A percentile compares a stretch with the other conserved stretches of the same genome.
phyloP scores from a whole-genome alignment of 2,113 vertebrate genomes.

The Variabilichromis moorii region DNA sequence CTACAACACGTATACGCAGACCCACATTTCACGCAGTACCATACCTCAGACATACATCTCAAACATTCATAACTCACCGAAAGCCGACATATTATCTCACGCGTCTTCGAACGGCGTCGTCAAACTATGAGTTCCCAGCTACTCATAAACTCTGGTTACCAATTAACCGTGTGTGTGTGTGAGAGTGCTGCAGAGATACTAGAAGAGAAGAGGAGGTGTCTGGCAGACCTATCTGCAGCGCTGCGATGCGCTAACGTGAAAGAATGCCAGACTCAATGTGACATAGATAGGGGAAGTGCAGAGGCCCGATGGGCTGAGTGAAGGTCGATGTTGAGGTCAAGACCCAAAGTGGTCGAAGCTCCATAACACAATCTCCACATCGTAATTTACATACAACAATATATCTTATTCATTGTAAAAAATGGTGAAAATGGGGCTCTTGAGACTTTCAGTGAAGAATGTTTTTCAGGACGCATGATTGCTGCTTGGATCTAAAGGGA shows the following conservation, averaged over 20 bases:
- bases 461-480: not conserved
- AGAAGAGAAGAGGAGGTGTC: constrained; percentile 43
- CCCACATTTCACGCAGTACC: not conserved
- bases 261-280: constrained; percentile 73
- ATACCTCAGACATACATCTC: not conserved
- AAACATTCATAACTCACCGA: constrained; percentile 65
- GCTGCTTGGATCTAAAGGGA: not conserved
- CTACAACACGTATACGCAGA: not conserved
- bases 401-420: not conserved
- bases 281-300: constrained; percentile 74
- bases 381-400: not conserved
- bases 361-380: not conserved
- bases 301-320: constrained; percentile 41
- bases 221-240: constrained; percentile 68
- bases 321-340: constrained; percentile 71
- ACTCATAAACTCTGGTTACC: constrained; percentile 64
- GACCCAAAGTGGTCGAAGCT: constrained; percentile 28
- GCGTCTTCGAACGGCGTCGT: constrained; percentile 23
- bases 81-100: constrained; percentile 61
- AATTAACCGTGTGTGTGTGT: constrained; percentile 53
- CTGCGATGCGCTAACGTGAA: constrained; percentile 76
- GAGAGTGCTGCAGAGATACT: constrained; percentile 19
- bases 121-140: constrained; percentile 38
- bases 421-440: not conserved
- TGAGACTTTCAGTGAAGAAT: not conserved